phyloP scores from a whole-genome alignment of 92 coral and sea anemone species.

The Galaxea fascicularis region DNA sequence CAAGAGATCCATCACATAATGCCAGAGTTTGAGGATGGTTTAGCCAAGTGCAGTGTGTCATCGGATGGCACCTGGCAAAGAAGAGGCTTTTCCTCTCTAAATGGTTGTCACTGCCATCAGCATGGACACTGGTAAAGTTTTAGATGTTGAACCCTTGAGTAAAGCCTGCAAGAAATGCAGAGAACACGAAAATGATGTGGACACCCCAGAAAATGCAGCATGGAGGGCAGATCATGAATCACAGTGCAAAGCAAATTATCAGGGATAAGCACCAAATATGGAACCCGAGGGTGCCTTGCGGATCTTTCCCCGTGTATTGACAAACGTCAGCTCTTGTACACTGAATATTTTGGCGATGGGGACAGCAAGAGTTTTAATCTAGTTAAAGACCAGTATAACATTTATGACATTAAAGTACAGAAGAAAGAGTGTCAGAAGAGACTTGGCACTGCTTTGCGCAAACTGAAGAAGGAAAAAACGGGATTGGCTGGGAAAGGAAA shows the following conservation, averaged over 20 bases:
- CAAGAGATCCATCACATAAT: conserved; percentile 38
- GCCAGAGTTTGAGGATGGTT: conserved; percentile 12
- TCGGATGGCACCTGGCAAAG: conserved; percentile 59
- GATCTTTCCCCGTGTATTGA: too few relatives aligned
- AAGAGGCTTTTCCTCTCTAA: conserved; percentile 50
- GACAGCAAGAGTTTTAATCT: too few relatives aligned
- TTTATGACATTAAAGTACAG: conserved; percentile 34
- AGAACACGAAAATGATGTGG: conserved; percentile 36
- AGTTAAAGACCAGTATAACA: conserved; percentile 45
- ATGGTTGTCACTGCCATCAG: conserved; percentile 43
- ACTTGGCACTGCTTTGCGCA: too few relatives aligned
- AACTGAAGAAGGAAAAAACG: conserved; percentile 53
- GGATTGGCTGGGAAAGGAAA: conserved; percentile 63
- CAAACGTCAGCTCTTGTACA: too few relatives aligned
- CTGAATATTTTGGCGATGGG: too few relatives aligned
- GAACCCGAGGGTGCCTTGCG: conserved; percentile 55
- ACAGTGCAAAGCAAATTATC: conserved; percentile 59
- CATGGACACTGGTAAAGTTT: conserved; percentile 49
- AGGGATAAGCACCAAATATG: conserved; percentile 63
- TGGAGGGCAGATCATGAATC: conserved; percentile 48
- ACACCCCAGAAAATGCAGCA: conserved; percentile 31
- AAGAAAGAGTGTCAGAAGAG: conserved; percentile 44
- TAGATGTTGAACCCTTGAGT: conserved; percentile 49
- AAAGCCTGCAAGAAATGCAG: conserved; percentile 45
- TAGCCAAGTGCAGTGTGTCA: conserved; percentile 48